These are phyloP conservation scores for Pammene aurita DNA, from an alignment of 2,888 invertebrate genomes.

Conservation along the genomic window DNA sequence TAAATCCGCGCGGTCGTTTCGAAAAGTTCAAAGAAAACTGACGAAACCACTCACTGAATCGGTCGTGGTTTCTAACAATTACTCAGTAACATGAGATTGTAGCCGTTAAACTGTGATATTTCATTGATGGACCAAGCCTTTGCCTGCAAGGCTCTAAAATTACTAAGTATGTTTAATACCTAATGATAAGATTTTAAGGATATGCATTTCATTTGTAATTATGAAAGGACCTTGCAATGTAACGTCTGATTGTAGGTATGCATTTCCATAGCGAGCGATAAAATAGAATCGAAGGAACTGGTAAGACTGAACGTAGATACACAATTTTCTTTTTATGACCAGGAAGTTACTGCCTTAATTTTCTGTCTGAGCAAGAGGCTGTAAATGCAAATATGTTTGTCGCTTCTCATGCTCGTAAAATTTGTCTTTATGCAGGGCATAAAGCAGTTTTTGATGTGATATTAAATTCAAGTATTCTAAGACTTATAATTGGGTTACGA, in stretches of 20 bases:
- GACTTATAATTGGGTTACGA: not conserved
- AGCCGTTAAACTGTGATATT: not conserved
- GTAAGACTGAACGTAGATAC: not conserved
- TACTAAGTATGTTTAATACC: not conserved
- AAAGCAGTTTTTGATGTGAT: not conserved
- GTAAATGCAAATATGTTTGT: slow-evolving; percentile 10
- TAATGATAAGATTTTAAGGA: not conserved
- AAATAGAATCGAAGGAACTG: not conserved
- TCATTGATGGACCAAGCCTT: not conserved
- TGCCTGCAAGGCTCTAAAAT: not conserved
- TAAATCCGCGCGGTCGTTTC: slow-evolving; percentile 31
- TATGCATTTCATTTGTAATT: not conserved
- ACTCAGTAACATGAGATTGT: slow-evolving; percentile 28
- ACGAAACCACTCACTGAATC: slow-evolving; percentile 47
- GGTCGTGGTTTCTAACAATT: slow-evolving; percentile 49
- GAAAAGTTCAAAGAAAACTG: slow-evolving; percentile 44
- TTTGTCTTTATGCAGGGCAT: not conserved
- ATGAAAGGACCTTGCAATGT: not conserved
- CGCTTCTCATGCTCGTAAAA: not conserved
- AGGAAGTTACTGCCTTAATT: slow-evolving; percentile 2
- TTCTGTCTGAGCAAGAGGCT: not conserved
- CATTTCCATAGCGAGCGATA: not conserved
- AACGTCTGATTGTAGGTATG: not conserved
- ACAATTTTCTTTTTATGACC: slow-evolving; percentile 5
- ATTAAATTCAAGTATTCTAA: not conserved